phyloP scores from a whole-genome alignment of 2,888 invertebrate species.

The Plagiodera versicolora region DNA sequence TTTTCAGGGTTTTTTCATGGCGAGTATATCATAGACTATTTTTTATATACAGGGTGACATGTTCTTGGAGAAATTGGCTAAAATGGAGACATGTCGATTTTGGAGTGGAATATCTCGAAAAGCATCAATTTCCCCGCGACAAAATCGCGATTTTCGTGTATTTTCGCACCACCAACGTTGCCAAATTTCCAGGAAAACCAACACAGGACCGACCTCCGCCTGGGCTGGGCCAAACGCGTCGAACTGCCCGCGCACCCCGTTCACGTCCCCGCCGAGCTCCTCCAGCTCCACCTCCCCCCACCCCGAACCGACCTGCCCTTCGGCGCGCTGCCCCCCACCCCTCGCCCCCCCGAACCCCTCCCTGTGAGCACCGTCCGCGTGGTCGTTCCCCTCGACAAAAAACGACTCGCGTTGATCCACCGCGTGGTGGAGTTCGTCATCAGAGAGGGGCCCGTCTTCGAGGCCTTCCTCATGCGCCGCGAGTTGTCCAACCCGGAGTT shows the following conservation, averaged over 20 bases:
- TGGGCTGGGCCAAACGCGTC: conserved; percentile 98
- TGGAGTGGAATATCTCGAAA: too few species aligned
- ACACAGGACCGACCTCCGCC: conserved; percentile 88
- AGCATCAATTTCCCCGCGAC: too few species aligned
- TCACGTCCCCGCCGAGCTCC: conserved; percentile 87
- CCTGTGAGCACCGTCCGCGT: conserved; percentile 65
- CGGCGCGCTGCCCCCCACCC: conserved; percentile 83
- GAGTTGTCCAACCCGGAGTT: conserved; percentile 95
- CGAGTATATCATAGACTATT: too few species aligned
- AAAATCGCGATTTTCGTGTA: too few species aligned
- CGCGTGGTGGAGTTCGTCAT: conserved; percentile 98
- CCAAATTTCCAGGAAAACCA: conserved; percentile 65
- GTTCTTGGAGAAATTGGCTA: too few species aligned
- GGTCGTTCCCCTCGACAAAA: conserved; percentile 61
- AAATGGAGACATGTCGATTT: too few species aligned
- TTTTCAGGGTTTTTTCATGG: too few species aligned
- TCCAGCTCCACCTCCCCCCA: conserved; percentile 80
- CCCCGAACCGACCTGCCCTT: conserved; percentile 94
- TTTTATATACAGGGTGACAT: too few species aligned
- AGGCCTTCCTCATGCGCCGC: conserved; percentile 97
- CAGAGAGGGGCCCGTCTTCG: conserved; percentile 97
- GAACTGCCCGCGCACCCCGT: conserved; percentile 93
- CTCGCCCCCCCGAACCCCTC: too few species aligned
- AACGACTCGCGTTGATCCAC: conserved; percentile 87
- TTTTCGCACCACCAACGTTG: too few species aligned